Evolutionary conservation across 2,797 vertebrate genomes (phyloP), one percentile per base, ranked within the genome.

Genomic region (Gymnodraco acuticeps): DNA sequence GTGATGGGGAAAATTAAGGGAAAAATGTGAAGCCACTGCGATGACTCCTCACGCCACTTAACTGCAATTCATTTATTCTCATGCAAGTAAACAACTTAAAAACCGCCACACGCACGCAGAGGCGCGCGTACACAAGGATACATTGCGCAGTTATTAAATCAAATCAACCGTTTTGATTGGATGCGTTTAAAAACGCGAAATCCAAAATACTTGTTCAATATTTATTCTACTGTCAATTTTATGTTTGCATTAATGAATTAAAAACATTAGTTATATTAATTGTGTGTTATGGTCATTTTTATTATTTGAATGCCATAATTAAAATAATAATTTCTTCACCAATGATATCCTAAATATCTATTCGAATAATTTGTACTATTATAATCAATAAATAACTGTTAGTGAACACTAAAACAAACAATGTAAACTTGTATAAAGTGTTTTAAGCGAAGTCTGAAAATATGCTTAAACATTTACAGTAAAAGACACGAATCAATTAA

Each of bases 21-120:
- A 65, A 77, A 87, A 87, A 78, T 74, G 55, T 79, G 70, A 86
- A 83, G 64, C 85, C 75, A 65, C 66, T 61, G 47, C 1, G 68
- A 77, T 60, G 76, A 62, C 55, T 72, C 66, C 43, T 66, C 20
- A 5, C 41, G 31, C 75, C 59, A 77, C 70, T 78, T 75, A 83
- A 69, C 64, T 69, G 72, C 81, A 65, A 41, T 59, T 73, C 9
- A 85, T 87, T 87, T 87, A 84, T 79, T 86, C 23, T 54, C 59
- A 14, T 67, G 56, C 72, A 54, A 81, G 48, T 84, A 80, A 88
- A 81, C 77, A 83, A 75, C 60, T 64, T 74, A 42, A 78, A 77
- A 84, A 54, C 31, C 70, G 10, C 64, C 64, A 38, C 38, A 42
- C 56, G 31, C 59, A 42, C 48, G 11, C 60, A 48, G 13, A 15